phyloP scores from a whole-genome alignment of 2,797 vertebrate genomes.

The Typhlichthys subterraneus region DNA sequence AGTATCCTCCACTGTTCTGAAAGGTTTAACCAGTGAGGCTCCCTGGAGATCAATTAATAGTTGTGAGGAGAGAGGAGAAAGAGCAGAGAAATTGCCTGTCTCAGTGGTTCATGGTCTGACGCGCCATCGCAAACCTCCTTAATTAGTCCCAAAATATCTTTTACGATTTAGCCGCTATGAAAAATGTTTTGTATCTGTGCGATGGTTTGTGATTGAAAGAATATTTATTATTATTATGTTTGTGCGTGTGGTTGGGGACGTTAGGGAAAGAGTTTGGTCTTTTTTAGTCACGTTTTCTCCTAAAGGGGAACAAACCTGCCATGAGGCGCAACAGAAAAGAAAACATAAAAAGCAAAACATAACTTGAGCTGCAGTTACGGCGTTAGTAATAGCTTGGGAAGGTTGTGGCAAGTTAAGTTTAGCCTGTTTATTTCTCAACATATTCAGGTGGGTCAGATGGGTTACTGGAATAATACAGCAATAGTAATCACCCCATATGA shows the following conservation, averaged over 20 bases:
- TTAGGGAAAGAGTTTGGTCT: neutral
- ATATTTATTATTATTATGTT: conserved; percentile 28
- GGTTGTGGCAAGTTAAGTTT: too few species aligned
- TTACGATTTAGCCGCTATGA: conserved; percentile 40
- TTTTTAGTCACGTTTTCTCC: neutral
- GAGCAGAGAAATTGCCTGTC: conserved; percentile 67
- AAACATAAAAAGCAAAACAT: too few species aligned
- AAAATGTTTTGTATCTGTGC: conserved; percentile 46
- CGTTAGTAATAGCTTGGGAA: too few species aligned
- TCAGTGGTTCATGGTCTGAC: conserved; percentile 69
- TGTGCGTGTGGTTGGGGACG: conserved; percentile 19
- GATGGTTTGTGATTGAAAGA: conserved; percentile 10
- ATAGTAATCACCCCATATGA: conserved; percentile 42
- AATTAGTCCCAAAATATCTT: conserved; percentile 72
- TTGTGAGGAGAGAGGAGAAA: conserved; percentile 65
- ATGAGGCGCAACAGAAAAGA: too few species aligned
- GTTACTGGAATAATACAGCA: conserved; percentile 6
- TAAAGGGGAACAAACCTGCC: too few species aligned
- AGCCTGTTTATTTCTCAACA: neutral
- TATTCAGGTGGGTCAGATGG: conserved; percentile 11
- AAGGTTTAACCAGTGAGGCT: conserved; percentile 67
- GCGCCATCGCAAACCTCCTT: conserved; percentile 52
- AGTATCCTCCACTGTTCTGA: conserved; percentile 63
- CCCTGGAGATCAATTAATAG: conserved; percentile 80
- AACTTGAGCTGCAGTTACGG: too few species aligned